Base-by-base conservation (phyloP, 2,113 vertebrate species). In the Phrynosoma blainvillii region DNA sequence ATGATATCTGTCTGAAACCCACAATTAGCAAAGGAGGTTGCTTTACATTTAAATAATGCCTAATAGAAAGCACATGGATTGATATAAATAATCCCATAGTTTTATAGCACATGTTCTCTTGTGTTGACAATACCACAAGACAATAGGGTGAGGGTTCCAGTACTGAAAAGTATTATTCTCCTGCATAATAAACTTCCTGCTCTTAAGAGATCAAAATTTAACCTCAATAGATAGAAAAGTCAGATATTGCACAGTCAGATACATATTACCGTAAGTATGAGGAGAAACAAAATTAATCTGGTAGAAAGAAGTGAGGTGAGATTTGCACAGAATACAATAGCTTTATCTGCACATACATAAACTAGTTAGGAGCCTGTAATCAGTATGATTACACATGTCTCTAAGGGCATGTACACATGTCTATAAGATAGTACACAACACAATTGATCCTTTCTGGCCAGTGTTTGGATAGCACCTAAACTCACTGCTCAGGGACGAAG, bases 191-290 rank as follows among this genome's bases (percentile, higher is more conserved):
- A n/a, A 92, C 27, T 36, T 2, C 5, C 40, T 93, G 70, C 36
- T 3, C 71, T 71, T 47, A 47, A 86, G 23, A 85, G n/a, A 21
- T 56, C 79, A 47, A 65, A 82, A 70, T 10, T 80, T 75, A 75
- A 16, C 65, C 25, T 71, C 40, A 84, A 87, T 36, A 87, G 83
- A 84, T 81, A 4, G 59, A 87, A 73, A 76, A 90, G 86, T 82
- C 90, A 92, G 79, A 76, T 7, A 21, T 76, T 75, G 30, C 59
- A 40, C 7, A 68, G 47, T 32, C 6, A 77, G 62, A 59, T 82
- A 76, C 0, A 76, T 0, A 62, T 27, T 56, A n/a, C n/a, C n/a
- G n/a, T n/a, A 78, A 59, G 71, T 0, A 77, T 25, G 54, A 47
- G 21, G 52, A 27, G 10, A 18, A 27, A 12, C 73, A 87, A 80